Conservation (phyloP, 2,888 invertebrate species). For the Euzetes globulus region DNA sequence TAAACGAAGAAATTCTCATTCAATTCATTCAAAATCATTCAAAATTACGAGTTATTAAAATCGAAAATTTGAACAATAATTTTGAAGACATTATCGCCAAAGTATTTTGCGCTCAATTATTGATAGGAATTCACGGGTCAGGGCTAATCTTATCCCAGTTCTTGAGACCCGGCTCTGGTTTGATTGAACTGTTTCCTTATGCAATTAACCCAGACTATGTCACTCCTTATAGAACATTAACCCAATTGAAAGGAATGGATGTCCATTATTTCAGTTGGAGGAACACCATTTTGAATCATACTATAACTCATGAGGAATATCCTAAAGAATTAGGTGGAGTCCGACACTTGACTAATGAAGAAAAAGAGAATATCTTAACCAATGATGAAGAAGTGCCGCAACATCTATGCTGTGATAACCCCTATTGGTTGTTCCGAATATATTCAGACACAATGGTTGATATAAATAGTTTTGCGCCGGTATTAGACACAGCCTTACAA, state of each 20-base stretch:
- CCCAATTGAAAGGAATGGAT: constrained; percentile 45
- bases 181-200: constrained; percentile 53
- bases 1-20: constrained; percentile 50
- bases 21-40: constrained; percentile 43
- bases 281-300: constrained; percentile 46
- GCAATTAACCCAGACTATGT: constrained; percentile 49
- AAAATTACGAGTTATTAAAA: background rate
- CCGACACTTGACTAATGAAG: constrained; percentile 45
- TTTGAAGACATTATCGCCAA: constrained; percentile 44
- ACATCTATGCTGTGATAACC: constrained; percentile 51
- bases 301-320: constrained; percentile 47
- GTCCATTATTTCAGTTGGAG: constrained; percentile 49
- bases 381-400: constrained; percentile 44
- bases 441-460: constrained; percentile 52
- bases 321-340: constrained; percentile 48
- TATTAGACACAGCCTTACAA: background rate
- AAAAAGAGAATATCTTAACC: constrained; percentile 32
- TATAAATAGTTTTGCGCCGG: constrained; percentile 18
- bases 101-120: constrained; percentile 42
- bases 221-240: constrained; percentile 50
- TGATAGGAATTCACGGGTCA: constrained; percentile 51
- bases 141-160: constrained; percentile 49
- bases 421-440: constrained; percentile 51
- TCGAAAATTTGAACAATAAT: constrained; percentile 40
- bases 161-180: constrained; percentile 46